Percentiles rank a stretch among this genome's conserved stretches.
phyloP scores from a whole-genome alignment of 2,113 vertebrate genomes.

The Cromileptes altivelis region DNA sequence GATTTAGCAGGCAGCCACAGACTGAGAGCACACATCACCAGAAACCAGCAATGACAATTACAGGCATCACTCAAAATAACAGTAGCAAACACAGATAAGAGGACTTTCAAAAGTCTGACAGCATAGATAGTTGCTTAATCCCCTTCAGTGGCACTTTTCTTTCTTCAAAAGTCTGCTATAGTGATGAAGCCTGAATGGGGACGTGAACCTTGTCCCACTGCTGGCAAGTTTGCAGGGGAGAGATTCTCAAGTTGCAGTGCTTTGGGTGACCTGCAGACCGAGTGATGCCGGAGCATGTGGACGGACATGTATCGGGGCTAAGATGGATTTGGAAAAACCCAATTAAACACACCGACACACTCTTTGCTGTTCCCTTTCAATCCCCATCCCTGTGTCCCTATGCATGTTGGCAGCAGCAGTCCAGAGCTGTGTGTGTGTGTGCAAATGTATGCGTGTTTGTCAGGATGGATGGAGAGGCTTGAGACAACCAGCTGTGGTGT shows the following conservation, averaged over 20 bases:
- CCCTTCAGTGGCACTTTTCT: constrained; percentile 36
- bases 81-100: constrained; percentile 52
- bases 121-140: constrained; percentile 51
- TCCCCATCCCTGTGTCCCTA: constrained; percentile 51
- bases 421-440: constrained; percentile 36
- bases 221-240: constrained; percentile 24
- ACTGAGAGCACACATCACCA: constrained; percentile 50
- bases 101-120: constrained; percentile 49
- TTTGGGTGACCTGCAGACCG: constrained; percentile 38
- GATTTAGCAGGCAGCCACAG: constrained; percentile 53
- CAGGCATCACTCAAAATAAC: constrained; percentile 53
- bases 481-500: constrained; percentile 79
- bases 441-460: constrained; percentile 22
- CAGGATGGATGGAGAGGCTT: constrained; percentile 52
- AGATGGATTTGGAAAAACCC: constrained; percentile 76
- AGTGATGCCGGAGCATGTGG: constrained; percentile 60
- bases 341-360: constrained; percentile 65
- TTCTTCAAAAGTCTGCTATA: constrained; percentile 45
- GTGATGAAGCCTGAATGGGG: constrained; percentile 32
- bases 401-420: constrained; percentile 65
- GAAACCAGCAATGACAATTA: constrained; percentile 64
- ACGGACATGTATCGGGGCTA: constrained; percentile 66
- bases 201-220: constrained; percentile 38
- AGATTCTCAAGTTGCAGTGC: constrained; percentile 27
- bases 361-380: constrained; percentile 49